Conservation (phyloP, 2,797 vertebrate genomes). For the Buphagus erythrorhynchus region DNA sequence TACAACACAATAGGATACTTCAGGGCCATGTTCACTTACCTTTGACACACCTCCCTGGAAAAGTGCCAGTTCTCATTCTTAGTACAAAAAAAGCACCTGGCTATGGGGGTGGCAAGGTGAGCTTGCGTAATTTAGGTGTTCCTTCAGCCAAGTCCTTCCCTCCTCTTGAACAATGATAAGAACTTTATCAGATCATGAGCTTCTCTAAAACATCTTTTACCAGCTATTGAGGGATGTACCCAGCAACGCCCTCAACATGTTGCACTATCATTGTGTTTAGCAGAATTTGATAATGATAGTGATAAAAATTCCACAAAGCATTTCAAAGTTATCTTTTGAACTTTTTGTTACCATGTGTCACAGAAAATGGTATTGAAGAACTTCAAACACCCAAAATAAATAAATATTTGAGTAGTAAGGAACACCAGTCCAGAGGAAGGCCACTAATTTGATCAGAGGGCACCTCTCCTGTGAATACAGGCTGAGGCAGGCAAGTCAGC, state of each 20-base stretch:
- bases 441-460: background rate
- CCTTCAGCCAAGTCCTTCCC: background rate
- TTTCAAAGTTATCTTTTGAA: background rate
- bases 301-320: background rate
- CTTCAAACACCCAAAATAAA: background rate
- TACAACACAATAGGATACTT: conserved; percentile 50
- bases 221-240: background rate
- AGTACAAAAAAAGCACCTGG: background rate
- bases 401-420: background rate
- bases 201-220: background rate
- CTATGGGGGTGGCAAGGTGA: background rate
- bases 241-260: background rate
- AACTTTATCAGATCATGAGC: background rate
- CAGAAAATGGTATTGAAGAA: background rate
- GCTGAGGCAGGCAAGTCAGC: fast-evolving
- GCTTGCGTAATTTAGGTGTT: background rate
- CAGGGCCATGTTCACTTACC: background rate
- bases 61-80: conserved; percentile 34
- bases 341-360: background rate
- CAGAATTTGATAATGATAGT: background rate
- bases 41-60: conserved; percentile 67
- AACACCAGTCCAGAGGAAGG: background rate
- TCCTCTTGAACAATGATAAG: background rate
- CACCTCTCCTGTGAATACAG: background rate
- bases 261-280: background rate